These are phyloP conservation scores for Aphrophora alni DNA, from an alignment of 2,888 invertebrate genomes.

Conservation along the genomic window DNA sequence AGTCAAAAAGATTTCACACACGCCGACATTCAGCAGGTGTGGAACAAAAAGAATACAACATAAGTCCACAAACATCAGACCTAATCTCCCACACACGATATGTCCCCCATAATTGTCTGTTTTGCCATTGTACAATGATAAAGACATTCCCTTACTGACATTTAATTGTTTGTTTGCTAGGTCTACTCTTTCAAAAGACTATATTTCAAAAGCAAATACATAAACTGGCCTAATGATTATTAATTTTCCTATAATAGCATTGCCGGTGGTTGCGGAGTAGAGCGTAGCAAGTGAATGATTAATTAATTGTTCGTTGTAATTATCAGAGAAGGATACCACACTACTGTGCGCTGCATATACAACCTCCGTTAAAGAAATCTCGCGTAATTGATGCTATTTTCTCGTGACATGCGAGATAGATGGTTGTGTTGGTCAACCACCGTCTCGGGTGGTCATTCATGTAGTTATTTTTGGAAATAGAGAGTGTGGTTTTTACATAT, in stretches of 20 bases:
- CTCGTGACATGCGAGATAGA: background rate
- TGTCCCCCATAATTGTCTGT: background rate
- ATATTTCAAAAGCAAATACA: background rate
- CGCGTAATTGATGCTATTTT: background rate
- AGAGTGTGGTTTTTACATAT: too few species aligned
- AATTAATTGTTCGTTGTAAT: constrained; percentile 23
- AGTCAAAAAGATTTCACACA: background rate
- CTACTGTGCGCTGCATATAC: constrained; percentile 19
- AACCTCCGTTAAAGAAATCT: background rate
- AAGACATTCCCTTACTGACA: background rate
- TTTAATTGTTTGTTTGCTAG: background rate
- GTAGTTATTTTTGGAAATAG: background rate
- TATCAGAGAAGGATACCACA: constrained; percentile 11
- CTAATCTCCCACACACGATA: background rate
- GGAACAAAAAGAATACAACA: background rate
- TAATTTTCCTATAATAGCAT: constrained; percentile 43
- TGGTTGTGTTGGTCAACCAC: background rate
- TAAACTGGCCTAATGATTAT: constrained; percentile 39
- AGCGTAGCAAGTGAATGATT: constrained; percentile 12
- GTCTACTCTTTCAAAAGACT: background rate
- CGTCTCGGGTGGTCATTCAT: background rate
- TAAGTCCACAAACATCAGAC: background rate
- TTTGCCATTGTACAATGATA: background rate
- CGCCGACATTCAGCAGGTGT: background rate
- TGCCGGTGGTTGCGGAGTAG: constrained; percentile 2